These are phyloP conservation scores for Notarius quadriscutis DNA, from an alignment of 2,113 vertebrate genomes.

Conservation along the genomic window DNA sequence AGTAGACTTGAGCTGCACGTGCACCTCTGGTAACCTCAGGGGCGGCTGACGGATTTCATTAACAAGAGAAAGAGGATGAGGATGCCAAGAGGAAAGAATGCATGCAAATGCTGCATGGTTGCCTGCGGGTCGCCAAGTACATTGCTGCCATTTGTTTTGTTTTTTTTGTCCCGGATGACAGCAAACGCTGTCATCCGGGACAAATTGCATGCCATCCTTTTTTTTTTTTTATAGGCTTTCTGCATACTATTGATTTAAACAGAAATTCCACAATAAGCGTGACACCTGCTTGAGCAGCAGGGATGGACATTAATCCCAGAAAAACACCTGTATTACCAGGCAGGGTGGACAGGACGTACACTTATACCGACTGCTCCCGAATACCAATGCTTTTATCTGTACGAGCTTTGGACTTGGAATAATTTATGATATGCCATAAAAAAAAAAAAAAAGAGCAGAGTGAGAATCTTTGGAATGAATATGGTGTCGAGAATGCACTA, in stretches of 20 bases:
- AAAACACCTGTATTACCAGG: slow-evolving; percentile 23
- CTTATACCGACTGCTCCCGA: slow-evolving; percentile 23
- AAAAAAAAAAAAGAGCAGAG: neutral
- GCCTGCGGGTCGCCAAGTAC: slow-evolving; percentile 54
- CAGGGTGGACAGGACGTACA: slow-evolving; percentile 24
- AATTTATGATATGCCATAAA: slow-evolving; percentile 44
- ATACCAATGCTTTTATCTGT: slow-evolving; percentile 38
- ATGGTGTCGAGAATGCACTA: neutral
- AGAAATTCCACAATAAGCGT: slow-evolving; percentile 27
- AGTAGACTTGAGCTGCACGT: too few species aligned
- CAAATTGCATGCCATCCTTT: slow-evolving; percentile 42
- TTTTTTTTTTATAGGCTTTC: slow-evolving; percentile 37
- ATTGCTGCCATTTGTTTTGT: slow-evolving; percentile 52
- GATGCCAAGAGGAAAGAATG: slow-evolving; percentile 14
- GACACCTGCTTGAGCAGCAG: slow-evolving; percentile 29
- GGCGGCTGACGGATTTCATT: slow-evolving; percentile 27
- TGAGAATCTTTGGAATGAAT: slow-evolving; percentile 25
- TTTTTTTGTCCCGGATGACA: slow-evolving; percentile 30
- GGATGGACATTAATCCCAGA: slow-evolving; percentile 45
- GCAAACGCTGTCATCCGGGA: slow-evolving; percentile 51
- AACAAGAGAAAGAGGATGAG: slow-evolving; percentile 43
- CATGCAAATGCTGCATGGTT: slow-evolving; percentile 58
- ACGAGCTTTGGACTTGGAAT: slow-evolving; percentile 19
- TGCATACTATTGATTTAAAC: slow-evolving; percentile 54
- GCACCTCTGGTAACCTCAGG: neutral